Conservation (phyloP, 2,113 vertebrate species). For the Peromyscus polionotus region DNA sequence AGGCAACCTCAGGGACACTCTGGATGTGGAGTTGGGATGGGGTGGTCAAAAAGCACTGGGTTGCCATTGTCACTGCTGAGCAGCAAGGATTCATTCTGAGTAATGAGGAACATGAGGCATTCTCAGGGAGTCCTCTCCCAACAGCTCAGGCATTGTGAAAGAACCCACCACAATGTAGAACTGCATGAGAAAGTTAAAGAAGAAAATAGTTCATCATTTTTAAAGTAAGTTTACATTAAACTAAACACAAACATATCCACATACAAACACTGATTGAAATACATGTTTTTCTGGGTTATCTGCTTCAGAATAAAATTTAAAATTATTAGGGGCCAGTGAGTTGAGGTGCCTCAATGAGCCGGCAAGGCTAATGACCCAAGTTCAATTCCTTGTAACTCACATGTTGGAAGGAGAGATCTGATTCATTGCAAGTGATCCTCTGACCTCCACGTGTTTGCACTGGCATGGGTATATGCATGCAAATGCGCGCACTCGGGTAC, state of each 20-base stretch:
- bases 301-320: neutral
- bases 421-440: neutral
- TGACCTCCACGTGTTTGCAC: neutral
- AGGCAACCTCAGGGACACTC: neutral
- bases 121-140: neutral
- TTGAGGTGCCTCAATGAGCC: neutral
- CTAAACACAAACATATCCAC: neutral
- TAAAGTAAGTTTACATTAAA: neutral
- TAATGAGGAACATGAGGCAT: neutral
- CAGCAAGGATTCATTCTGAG: neutral
- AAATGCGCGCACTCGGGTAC: no score
- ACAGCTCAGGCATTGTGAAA: neutral
- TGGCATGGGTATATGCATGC: neutral
- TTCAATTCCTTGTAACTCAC: neutral
- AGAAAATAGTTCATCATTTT: neutral
- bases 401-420: neutral
- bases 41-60: neutral
- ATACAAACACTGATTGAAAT: neutral
- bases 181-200: neutral
- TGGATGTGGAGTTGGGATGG: neutral
- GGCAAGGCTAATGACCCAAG: neutral
- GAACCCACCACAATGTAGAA: neutral
- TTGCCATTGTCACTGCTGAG: neutral
- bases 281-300: neutral
- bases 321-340: neutral